phyloP scores from a whole-genome alignment of 2,797 vertebrate species.

The Mallotus villosus region DNA sequence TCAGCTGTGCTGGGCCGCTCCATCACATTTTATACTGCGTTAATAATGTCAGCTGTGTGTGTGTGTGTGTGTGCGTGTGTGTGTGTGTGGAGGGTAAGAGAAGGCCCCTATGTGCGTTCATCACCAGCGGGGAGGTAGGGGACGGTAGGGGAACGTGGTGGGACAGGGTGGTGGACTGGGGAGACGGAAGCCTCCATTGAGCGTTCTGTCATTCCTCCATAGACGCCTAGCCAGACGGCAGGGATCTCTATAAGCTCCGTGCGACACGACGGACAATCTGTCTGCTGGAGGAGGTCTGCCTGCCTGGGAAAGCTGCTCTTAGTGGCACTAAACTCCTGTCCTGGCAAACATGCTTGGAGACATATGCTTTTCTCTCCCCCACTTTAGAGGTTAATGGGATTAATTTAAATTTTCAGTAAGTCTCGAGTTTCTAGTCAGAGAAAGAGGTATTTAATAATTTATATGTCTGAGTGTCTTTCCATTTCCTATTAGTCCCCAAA shows the following conservation, averaged over 20 bases:
- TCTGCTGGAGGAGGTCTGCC: constrained; percentile 48
- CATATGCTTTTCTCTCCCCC: constrained; percentile 68
- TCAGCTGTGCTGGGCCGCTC: constrained; percentile 58
- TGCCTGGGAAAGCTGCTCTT: constrained; percentile 56
- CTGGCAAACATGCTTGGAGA: constrained; percentile 68
- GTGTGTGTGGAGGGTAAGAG: constrained; percentile 33
- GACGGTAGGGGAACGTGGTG: constrained; percentile 47
- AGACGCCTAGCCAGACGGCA: constrained; percentile 57
- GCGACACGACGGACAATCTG: constrained; percentile 65
- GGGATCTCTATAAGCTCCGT: constrained; percentile 73
- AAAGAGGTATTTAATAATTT: constrained; percentile 56
- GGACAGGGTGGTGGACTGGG: constrained; percentile 51
- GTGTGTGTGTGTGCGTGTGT: constrained; percentile 13
- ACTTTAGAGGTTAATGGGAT: constrained; percentile 67
- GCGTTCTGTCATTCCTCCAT: constrained; percentile 73
- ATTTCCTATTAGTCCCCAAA: not conserved
- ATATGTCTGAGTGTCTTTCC: not conserved
- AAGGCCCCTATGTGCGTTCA: constrained; percentile 59
- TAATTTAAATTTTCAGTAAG: constrained; percentile 67
- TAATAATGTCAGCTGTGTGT: constrained; percentile 72
- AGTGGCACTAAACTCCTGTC: constrained; percentile 66
- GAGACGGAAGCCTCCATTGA: constrained; percentile 73
- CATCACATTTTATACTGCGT: constrained; percentile 78
- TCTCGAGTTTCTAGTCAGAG: constrained; percentile 56
- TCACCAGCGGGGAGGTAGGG: constrained; percentile 58